Percentiles rank a stretch among this genome's conserved stretches.
These are phyloP conservation scores for Hedya salicella DNA, from an alignment of 2,888 invertebrate species.

Conservation along the genomic window DNA sequence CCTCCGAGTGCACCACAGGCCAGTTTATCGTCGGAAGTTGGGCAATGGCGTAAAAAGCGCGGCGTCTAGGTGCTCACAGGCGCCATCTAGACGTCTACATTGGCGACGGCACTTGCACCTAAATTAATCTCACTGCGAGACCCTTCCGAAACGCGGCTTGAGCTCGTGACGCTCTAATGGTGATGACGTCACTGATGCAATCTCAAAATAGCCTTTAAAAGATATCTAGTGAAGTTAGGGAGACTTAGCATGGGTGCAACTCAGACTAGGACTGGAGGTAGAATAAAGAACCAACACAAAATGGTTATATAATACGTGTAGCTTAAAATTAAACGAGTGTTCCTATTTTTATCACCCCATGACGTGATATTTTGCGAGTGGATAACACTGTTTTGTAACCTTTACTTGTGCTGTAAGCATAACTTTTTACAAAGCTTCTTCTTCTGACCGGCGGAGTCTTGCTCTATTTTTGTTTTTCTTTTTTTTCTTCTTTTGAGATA, in stretches of 20 bases:
- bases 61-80: conserved; percentile 68
- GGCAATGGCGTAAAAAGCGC: conserved; percentile 64
- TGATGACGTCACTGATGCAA: conserved; percentile 37
- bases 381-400: too few species aligned
- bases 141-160: conserved; percentile 50
- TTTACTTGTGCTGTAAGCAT: too few species aligned
- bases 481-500: too few species aligned
- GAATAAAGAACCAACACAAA: too few species aligned
- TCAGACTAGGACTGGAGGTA: not conserved
- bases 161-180: conserved; percentile 52
- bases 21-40: conserved; percentile 68
- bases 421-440: too few species aligned
- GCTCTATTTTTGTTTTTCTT: too few species aligned
- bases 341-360: too few species aligned
- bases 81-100: conserved; percentile 84
- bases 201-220: conserved; percentile 31
- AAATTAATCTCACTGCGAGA: conserved; percentile 73
- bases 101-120: conserved; percentile 66
- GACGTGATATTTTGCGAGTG: too few species aligned
- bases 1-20: conserved; percentile 47
- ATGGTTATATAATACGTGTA: too few species aligned
- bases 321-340: too few species aligned
- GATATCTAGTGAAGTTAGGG: not conserved
- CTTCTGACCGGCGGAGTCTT: too few species aligned
- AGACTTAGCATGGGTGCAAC: not conserved